These are phyloP conservation scores for Gandaritis pyraliata DNA, from an alignment of 2,888 invertebrate genomes.

Conservation along the genomic window DNA sequence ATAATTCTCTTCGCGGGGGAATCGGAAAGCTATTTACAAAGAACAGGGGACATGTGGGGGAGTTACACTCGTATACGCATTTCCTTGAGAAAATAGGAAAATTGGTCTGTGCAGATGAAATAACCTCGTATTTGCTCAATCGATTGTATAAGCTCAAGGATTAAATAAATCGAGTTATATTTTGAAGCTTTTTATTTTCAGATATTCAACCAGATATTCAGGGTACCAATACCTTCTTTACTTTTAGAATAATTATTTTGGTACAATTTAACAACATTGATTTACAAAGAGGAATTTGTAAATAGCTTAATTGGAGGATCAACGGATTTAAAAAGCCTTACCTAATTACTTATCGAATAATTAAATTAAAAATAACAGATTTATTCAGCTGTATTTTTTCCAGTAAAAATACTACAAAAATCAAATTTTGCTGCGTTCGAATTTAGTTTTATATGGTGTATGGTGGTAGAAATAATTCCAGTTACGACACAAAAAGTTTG, in stretches of 20 bases:
- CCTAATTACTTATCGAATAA: neutral
- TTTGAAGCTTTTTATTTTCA: neutral
- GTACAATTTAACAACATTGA: neutral
- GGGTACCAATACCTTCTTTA: neutral
- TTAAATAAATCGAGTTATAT: neutral
- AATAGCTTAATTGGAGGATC: slow-evolving; percentile 9
- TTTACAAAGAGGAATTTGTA: neutral
- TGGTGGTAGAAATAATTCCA: too few relatives aligned
- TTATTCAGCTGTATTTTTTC: neutral
- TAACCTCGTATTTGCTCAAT: slow-evolving; percentile 48
- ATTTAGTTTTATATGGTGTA: too few relatives aligned
- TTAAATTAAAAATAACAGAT: neutral
- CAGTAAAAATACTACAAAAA: too few relatives aligned
- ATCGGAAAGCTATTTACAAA: slow-evolving; percentile 78
- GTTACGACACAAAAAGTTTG: too few relatives aligned
- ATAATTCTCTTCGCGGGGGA: slow-evolving; percentile 70
- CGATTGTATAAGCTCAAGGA: slow-evolving; percentile 14
- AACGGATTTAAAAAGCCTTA: neutral
- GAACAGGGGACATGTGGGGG: slow-evolving; percentile 56
- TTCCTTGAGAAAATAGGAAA: slow-evolving; percentile 61
- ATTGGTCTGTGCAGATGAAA: slow-evolving; percentile 58
- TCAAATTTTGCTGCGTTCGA: too few relatives aligned
- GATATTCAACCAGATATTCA: too few relatives aligned
- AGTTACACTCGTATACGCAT: slow-evolving; percentile 46
- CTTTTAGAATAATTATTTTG: too few relatives aligned